Percentiles rank a stretch among this genome's conserved stretches.
Evolutionary conservation across 2,797 vertebrate species (phyloP).

Genomic region (Champsocephalus esox): DNA sequence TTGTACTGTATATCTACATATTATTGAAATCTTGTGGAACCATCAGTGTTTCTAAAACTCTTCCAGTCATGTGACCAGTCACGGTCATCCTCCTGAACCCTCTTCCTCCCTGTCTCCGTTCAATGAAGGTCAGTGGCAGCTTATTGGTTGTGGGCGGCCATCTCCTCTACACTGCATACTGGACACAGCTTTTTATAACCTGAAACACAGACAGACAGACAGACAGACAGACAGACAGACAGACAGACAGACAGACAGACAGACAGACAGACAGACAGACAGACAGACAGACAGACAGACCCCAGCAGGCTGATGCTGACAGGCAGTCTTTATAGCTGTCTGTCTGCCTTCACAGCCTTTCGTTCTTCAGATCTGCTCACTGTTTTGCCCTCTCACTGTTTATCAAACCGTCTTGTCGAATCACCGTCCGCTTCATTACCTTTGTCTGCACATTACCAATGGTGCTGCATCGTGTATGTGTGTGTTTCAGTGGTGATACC

Average conservation of each 20-base stretch:
- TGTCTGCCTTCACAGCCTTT: not conserved
- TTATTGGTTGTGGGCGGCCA: constrained; percentile 45
- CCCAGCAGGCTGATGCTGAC: constrained; percentile 12
- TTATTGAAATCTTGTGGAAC: not conserved
- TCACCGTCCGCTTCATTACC: not conserved
- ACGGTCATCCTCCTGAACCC: not conserved
- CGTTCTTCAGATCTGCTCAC: not conserved
- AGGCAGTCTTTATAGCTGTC: not conserved
- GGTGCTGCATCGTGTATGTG: constrained; percentile 26
- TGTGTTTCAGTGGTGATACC: constrained; percentile 22
- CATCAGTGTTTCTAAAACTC: constrained; percentile 7
- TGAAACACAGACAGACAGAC: too few species aligned
- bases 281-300: constrained; percentile 38
- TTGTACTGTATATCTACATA: too few species aligned
- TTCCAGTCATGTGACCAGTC: constrained; percentile 13
- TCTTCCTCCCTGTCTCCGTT: constrained; percentile 24
- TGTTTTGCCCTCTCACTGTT: not conserved
- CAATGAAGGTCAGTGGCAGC: constrained; percentile 64
- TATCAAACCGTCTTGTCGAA: not conserved
- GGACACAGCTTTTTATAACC: constrained; percentile 44
- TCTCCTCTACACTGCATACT: constrained; percentile 39
- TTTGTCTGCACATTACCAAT: constrained; percentile 12
- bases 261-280: constrained; percentile 55
- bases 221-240: constrained; percentile 10
- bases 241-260: constrained; percentile 49